These are phyloP conservation scores for Achatina immaculata DNA, from an alignment of 1,140 invertebrate genomes.

Conservation along the genomic window DNA sequence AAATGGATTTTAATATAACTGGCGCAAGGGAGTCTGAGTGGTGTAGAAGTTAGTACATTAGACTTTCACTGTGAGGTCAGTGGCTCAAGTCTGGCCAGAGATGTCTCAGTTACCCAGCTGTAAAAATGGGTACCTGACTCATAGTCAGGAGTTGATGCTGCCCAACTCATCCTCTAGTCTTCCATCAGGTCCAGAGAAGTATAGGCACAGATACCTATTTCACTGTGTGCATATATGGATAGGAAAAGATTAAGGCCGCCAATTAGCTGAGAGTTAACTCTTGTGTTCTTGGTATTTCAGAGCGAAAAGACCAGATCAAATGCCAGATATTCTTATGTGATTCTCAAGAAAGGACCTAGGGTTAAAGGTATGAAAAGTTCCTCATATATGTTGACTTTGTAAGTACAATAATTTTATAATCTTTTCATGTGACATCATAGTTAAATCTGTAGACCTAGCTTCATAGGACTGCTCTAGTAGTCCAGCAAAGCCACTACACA, in stretches of 20 bases:
- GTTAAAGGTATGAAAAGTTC: not conserved
- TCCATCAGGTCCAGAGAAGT: too few relatives aligned
- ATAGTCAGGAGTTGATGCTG: too few relatives aligned
- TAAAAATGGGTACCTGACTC: too few relatives aligned
- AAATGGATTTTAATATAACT: too few relatives aligned
- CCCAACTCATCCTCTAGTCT: too few relatives aligned
- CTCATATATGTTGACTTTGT: not conserved
- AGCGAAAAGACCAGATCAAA: not conserved
- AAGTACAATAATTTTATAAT: not conserved
- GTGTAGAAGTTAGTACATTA: too few relatives aligned
- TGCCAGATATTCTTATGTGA: slow-evolving; percentile 28
- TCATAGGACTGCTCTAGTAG: not conserved
- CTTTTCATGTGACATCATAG: not conserved
- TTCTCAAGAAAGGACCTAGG: slow-evolving; percentile 34
- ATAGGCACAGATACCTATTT: not conserved
- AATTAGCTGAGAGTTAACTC: not conserved
- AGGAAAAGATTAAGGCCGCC: not conserved
- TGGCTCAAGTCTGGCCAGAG: too few relatives aligned
- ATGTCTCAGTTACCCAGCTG: too few relatives aligned
- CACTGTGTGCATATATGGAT: not conserved
- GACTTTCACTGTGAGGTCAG: too few relatives aligned
- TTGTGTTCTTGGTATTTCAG: slow-evolving; percentile 2
- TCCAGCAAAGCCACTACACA: not conserved
- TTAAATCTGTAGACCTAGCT: not conserved
- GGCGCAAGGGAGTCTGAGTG: too few relatives aligned